Evolutionary conservation across 2,888 invertebrate genomes (phyloP).

Genomic region (Seira sanloemensis): DNA sequence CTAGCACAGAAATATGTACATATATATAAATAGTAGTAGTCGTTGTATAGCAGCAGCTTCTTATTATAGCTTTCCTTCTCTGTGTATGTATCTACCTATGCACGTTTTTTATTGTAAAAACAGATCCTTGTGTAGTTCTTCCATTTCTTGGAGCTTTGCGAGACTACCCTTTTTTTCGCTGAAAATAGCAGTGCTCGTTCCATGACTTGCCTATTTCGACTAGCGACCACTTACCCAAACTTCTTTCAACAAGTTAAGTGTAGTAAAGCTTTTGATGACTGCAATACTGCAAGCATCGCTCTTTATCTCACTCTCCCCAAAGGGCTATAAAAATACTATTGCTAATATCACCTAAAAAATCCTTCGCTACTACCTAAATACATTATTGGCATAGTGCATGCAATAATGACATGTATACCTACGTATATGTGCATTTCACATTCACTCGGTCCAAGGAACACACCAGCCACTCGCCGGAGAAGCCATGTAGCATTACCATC

Average conservation of each 20-base stretch:
- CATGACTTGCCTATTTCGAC: slow-evolving; percentile 24
- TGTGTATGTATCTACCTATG: neutral
- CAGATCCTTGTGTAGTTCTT: slow-evolving; percentile 5
- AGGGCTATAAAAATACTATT: slow-evolving; percentile 13
- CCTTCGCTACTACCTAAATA: neutral
- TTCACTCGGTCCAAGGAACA: neutral
- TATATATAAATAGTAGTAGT: neutral
- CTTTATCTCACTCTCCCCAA: slow-evolving; percentile 5
- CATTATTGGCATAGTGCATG: slow-evolving; percentile 40
- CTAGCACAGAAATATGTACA: neutral
- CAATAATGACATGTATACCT: slow-evolving; percentile 24
- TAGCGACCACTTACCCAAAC: neutral
- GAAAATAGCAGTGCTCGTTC: slow-evolving; percentile 38
- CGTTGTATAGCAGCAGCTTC: neutral
- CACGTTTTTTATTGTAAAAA: slow-evolving; percentile 13
- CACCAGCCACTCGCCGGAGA: neutral
- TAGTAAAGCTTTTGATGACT: slow-evolving; percentile 23
- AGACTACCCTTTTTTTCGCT: slow-evolving; percentile 33
- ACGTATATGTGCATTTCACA: slow-evolving; percentile 27
- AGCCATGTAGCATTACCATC: neutral
- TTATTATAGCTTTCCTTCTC: no score
- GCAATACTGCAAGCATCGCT: slow-evolving; percentile 24
- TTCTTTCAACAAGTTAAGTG: slow-evolving; percentile 27
- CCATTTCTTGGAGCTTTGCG: neutral
- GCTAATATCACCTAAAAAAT: neutral